Conservation (phyloP, 2,113 vertebrate genomes). For the Pica pica region DNA sequence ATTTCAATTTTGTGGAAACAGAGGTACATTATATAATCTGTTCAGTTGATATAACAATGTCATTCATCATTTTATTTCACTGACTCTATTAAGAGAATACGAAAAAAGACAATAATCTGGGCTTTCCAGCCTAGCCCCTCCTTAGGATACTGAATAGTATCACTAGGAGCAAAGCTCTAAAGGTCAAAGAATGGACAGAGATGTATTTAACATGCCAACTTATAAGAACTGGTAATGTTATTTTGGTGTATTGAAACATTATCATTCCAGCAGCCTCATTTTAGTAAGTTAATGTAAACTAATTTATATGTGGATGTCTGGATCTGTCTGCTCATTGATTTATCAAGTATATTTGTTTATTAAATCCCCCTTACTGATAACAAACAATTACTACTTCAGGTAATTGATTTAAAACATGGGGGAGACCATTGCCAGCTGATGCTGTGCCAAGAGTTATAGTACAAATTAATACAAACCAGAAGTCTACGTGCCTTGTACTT, state of each 20-base stretch:
- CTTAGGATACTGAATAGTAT: neutral
- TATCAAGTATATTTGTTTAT: neutral
- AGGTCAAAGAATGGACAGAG: neutral
- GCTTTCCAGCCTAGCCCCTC: neutral
- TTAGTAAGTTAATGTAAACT: neutral
- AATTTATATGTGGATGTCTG: neutral
- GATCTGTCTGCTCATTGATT: neutral
- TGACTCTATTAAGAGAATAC: neutral
- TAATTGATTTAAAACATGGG: constrained; percentile 26
- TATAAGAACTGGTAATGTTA: neutral
- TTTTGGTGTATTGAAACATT: neutral
- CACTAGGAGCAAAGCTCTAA: neutral
- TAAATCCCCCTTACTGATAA: neutral
- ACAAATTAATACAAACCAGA: constrained; percentile 10
- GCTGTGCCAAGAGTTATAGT: neutral
- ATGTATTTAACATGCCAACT: neutral
- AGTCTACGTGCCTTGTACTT: neutral
- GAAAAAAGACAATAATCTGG: neutral
- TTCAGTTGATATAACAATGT: neutral
- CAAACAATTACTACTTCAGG: neutral
- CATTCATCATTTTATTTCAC: neutral
- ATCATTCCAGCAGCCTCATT: neutral
- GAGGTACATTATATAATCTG: neutral
- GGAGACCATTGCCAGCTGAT: neutral
- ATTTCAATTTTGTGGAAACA: neutral